These are phyloP conservation scores for Gouania willdenowi DNA, from an alignment of 2,797 vertebrate genomes.

Conservation along the genomic window DNA sequence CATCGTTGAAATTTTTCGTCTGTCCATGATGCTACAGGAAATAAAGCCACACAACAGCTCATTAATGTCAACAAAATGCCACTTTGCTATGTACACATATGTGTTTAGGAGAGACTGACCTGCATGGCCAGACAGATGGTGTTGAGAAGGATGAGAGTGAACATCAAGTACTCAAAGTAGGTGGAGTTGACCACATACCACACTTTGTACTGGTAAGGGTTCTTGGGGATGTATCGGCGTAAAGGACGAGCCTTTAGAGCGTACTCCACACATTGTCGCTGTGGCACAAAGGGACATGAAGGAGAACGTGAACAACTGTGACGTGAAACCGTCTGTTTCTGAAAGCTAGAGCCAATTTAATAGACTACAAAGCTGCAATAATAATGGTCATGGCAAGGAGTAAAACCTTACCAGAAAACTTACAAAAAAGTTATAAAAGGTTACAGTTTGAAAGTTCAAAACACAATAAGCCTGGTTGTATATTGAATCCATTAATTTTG, in stretches of 20 bases:
- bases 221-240: slow-evolving; percentile 97
- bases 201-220: slow-evolving; percentile 98
- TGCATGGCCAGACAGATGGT: slow-evolving; percentile 99
- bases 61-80: background rate
- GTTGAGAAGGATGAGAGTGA: slow-evolving; percentile 97
- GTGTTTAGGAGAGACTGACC: slow-evolving; percentile 61
- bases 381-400: too few relatives aligned
- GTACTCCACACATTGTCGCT: slow-evolving; percentile 98
- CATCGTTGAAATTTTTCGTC: slow-evolving; percentile 88
- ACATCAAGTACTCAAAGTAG: slow-evolving; percentile 99
- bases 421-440: too few relatives aligned
- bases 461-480: too few relatives aligned
- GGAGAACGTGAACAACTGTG: background rate
- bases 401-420: too few relatives aligned
- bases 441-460: too few relatives aligned
- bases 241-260: slow-evolving; percentile 94
- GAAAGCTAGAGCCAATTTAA: too few relatives aligned
- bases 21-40: slow-evolving; percentile 78
- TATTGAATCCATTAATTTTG: too few relatives aligned
- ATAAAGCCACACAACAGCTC: too few relatives aligned
- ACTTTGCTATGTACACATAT: too few relatives aligned
- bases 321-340: too few relatives aligned
- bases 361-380: too few relatives aligned
- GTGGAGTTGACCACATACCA: slow-evolving; percentile 99
- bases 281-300: slow-evolving; percentile 32